Conservation (phyloP, 2,797 vertebrate genomes). For the Neosalanx taihuensis region DNA sequence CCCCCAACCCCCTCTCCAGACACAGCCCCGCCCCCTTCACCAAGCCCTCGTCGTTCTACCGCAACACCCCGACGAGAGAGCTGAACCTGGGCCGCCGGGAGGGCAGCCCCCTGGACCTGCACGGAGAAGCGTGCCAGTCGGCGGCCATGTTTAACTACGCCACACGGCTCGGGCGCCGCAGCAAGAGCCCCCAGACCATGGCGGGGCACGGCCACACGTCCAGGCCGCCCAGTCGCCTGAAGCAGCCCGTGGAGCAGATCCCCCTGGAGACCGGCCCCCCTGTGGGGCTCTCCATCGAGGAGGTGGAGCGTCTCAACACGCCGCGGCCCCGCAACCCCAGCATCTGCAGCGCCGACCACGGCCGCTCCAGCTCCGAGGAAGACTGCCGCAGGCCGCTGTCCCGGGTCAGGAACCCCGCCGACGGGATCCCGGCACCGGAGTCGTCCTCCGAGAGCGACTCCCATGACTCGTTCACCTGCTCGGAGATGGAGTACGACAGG, state of each 20-base stretch:
- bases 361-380: constrained; percentile 93
- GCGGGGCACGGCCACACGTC: constrained; percentile 80
- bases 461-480: constrained; percentile 98
- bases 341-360: constrained; percentile 97
- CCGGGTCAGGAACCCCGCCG: constrained; percentile 89
- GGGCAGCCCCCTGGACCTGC: constrained; percentile 85
- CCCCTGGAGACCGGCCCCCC: constrained; percentile 89
- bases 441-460: constrained; percentile 98
- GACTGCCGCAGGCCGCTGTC: constrained; percentile 91
- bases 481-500: constrained; percentile 97
- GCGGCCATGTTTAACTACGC: constrained; percentile 88
- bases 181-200: constrained; percentile 95
- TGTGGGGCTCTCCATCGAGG: constrained; percentile 92
- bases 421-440: constrained; percentile 92
- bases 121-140: constrained; percentile 83
- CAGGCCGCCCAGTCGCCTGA: constrained; percentile 89
- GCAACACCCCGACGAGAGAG: constrained; percentile 91
- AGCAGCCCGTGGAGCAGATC: constrained; percentile 91
- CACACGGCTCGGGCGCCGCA: constrained; percentile 88
- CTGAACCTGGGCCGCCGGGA: constrained; percentile 88
- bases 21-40: constrained; percentile 94
- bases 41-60: constrained; percentile 89
- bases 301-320: constrained; percentile 96
- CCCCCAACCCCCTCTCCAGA: constrained; percentile 87
- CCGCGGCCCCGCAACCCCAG: constrained; percentile 95